Base-by-base conservation (phyloP, 2,797 vertebrate species). In the Phataginus tetradactyla region DNA sequence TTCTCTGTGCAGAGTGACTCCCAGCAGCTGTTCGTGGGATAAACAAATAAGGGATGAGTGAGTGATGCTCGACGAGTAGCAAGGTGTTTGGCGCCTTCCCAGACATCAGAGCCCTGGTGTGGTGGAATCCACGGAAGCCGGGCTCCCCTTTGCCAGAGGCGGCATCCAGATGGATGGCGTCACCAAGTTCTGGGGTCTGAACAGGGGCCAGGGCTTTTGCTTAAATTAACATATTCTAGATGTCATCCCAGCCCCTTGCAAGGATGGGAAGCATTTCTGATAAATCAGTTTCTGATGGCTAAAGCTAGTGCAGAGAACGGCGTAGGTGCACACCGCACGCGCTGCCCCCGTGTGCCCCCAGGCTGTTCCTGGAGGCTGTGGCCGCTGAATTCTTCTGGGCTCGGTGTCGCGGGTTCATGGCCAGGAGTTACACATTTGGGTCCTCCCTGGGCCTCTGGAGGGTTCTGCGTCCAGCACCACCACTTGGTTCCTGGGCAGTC, bases 11-110 rank as follows among this genome's bases (percentile, higher is more conserved):
- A 1, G 4, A 4, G 39, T 0, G 78, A 23, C 9, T 14, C 32
- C 68, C 5, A 0, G 49, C 0, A 12, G 66, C 0, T 32, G 39
- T 34, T 18, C 0, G 0, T 0, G 1, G 20, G 1, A 1, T 23
- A n/a, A 51, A 25, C 0, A 27, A 37, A 9, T n/a, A 0, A 51
- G 77, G 68, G 45, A 20, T 2, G 63, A 66, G 4, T 1, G 20
- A 20, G 39, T 4, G 39, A 29, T 4, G 32, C 37, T 37, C 17
- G 0, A 0, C 0, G 18, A 27, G 18, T 4, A 12, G 72, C 37
- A 37, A 83, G 84, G 64, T 17, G 14, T 7, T 1, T 1, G 49
- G 68, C 1, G 12, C 12, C 69, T n/a, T 39, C 0, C 21, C 13
- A n/a, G 84, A 7, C 7, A 0, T 20, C 0, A 1, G 42, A 2